These are phyloP conservation scores for Tragelaphus scriptus DNA, from an alignment of 2,113 vertebrate genomes.

Conservation along the genomic window DNA sequence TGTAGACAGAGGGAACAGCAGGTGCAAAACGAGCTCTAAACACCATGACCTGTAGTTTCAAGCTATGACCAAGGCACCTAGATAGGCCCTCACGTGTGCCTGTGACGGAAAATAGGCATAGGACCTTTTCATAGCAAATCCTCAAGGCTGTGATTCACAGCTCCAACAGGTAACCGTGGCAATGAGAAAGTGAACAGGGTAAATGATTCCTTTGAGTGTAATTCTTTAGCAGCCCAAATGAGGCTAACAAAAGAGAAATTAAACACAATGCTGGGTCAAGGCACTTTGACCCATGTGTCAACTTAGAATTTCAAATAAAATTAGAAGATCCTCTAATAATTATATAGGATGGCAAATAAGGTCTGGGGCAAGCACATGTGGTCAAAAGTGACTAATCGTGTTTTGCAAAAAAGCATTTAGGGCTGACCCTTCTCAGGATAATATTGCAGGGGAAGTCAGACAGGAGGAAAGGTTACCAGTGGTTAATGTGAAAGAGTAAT, in stretches of 20 bases:
- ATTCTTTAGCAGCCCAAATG: slow-evolving; percentile 70
- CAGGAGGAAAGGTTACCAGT: slow-evolving; percentile 74
- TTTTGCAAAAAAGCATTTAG: slow-evolving; percentile 70
- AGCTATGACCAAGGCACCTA: not conserved
- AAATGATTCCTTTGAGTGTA: slow-evolving; percentile 46
- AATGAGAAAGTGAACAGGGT: slow-evolving; percentile 43
- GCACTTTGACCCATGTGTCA: slow-evolving; percentile 76
- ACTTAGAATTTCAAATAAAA: slow-evolving; percentile 83
- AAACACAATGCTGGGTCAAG: slow-evolving; percentile 69
- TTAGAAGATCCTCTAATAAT: slow-evolving; percentile 83
- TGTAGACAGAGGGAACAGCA: not conserved
- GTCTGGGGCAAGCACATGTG: slow-evolving; percentile 73
- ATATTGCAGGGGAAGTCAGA: slow-evolving; percentile 54
- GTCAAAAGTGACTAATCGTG: slow-evolving; percentile 79
- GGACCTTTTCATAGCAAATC: not conserved
- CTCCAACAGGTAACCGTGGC: not conserved
- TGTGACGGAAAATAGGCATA: not conserved
- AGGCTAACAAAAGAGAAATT: slow-evolving; percentile 80
- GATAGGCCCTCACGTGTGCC: not conserved
- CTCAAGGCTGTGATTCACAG: not conserved
- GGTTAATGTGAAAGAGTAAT: slow-evolving; percentile 78
- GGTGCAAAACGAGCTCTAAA: not conserved
- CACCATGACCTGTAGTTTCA: accelerated
- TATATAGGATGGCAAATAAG: slow-evolving; percentile 80
- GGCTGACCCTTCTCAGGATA: slow-evolving; percentile 67